These are phyloP conservation scores for Trididemnum nubilum DNA, from an alignment of 23 tunicate genomes.

Conservation along the genomic window DNA sequence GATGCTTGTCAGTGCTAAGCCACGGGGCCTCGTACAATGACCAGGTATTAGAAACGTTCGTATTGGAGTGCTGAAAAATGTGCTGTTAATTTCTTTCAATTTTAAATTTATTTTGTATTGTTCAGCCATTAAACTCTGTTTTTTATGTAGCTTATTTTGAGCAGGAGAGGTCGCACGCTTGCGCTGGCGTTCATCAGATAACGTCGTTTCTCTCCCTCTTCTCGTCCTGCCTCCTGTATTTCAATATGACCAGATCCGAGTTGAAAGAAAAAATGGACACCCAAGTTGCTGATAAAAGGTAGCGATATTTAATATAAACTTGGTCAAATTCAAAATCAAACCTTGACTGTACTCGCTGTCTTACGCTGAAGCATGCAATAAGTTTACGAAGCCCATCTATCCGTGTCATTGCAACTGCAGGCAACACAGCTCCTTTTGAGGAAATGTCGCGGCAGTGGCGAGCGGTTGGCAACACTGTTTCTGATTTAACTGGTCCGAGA, in stretches of 20 bases:
- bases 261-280: slow-evolving; percentile 6
- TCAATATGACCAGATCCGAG: background rate
- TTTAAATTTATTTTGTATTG: background rate
- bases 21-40: slow-evolving; percentile 36
- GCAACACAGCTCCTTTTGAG: no score
- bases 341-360: no score
- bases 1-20: slow-evolving; percentile 26
- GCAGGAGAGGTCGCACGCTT: slow-evolving; percentile 7
- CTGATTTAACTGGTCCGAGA: no score
- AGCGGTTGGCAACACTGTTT: no score
- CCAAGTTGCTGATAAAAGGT: slow-evolving; percentile 6
- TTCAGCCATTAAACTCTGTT: background rate
- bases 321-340: no score
- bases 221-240: slow-evolving; percentile 24
- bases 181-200: slow-evolving; percentile 42
- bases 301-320: background rate
- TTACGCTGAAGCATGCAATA: no score
- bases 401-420: no score
- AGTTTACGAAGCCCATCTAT: no score
- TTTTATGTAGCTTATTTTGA: background rate
- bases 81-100: no score
- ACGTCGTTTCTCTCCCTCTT: slow-evolving; percentile 44
- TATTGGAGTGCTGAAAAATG: background rate
- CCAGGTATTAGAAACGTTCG: slow-evolving; percentile 59
- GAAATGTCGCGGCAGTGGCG: no score